These are phyloP conservation scores for Corythucha ciliata DNA, from an alignment of 2,888 invertebrate genomes.

Conservation along the genomic window DNA sequence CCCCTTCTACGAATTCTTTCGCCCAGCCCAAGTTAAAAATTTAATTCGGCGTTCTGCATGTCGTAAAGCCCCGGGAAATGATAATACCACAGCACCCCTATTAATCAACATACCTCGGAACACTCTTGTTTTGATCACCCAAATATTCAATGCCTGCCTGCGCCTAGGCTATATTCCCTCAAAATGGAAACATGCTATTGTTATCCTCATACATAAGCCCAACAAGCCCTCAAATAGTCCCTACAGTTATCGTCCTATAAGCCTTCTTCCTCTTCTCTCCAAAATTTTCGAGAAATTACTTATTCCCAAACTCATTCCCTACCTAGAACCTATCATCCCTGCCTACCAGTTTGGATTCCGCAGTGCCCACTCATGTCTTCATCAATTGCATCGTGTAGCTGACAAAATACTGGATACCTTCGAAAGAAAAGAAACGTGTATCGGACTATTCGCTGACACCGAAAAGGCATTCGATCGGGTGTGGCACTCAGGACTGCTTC, in stretches of 20 bases:
- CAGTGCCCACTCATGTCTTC: constrained; percentile 8
- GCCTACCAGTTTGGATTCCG: constrained; percentile 8
- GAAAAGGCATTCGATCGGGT: background rate
- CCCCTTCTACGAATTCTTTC: no score
- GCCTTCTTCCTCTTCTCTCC: constrained; percentile 3
- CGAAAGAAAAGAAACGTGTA: background rate
- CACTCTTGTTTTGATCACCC: constrained; percentile 6
- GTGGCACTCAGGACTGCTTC: background rate
- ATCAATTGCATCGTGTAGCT: background rate
- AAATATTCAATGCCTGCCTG: constrained; percentile 10
- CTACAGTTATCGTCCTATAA: constrained; percentile 9
- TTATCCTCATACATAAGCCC: constrained; percentile 10
- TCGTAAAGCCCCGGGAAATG: background rate
- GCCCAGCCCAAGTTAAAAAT: no score
- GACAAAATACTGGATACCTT: background rate
- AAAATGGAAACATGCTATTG: constrained; percentile 11
- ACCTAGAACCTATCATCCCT: constrained; percentile 7
- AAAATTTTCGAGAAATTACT: constrained; percentile 12
- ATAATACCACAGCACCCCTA: constrained; percentile 2
- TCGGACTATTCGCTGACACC: background rate
- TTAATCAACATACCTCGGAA: constrained; percentile 1
- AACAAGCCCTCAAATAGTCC: background rate
- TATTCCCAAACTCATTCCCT: background rate
- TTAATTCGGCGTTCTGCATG: background rate
- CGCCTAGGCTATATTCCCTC: constrained; percentile 9